phyloP scores from a whole-genome alignment of 53 echinoderm and acorn worm genomes.

The Mesocentrotus franciscanus region DNA sequence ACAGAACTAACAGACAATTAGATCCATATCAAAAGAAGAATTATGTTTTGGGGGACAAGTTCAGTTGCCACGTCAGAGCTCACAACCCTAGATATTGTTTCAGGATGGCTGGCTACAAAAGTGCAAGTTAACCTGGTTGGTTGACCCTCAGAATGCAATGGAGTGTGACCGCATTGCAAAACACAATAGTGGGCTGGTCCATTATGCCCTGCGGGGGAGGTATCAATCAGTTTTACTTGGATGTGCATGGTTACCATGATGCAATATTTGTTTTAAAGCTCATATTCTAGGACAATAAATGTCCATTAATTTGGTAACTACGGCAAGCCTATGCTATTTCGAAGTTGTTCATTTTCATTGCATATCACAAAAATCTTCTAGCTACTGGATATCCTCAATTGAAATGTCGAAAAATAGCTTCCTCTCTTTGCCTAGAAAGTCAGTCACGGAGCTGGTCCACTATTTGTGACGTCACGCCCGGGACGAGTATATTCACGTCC shows the following conservation, averaged over 20 bases:
- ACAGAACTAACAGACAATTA: not conserved
- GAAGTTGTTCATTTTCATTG: too few relatives aligned
- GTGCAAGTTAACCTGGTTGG: slow-evolving; percentile 9
- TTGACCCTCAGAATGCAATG: slow-evolving; percentile 46
- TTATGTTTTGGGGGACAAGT: not conserved
- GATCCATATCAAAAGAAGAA: not conserved
- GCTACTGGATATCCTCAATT: too few relatives aligned
- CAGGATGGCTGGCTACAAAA: slow-evolving; percentile 49
- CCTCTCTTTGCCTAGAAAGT: too few relatives aligned
- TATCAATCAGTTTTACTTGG: not conserved
- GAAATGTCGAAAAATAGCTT: too few relatives aligned
- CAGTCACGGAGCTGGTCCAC: too few relatives aligned
- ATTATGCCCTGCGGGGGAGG: slow-evolving; percentile 1
- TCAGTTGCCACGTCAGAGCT: not conserved
- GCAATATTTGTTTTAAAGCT: not conserved
- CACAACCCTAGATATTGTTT: not conserved
- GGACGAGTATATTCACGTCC: too few relatives aligned
- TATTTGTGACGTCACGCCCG: too few relatives aligned
- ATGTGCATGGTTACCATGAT: not conserved
- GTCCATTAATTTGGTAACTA: too few relatives aligned
- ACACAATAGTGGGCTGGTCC: slow-evolving; percentile 61
- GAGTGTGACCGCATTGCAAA: slow-evolving; percentile 51
- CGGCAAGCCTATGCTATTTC: too few relatives aligned
- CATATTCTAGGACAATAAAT: too few relatives aligned
- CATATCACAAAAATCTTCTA: too few relatives aligned